Evolutionary conservation across 2,797 vertebrate genomes (phyloP).

Genomic region (Eleutherodactylus coqui): DNA sequence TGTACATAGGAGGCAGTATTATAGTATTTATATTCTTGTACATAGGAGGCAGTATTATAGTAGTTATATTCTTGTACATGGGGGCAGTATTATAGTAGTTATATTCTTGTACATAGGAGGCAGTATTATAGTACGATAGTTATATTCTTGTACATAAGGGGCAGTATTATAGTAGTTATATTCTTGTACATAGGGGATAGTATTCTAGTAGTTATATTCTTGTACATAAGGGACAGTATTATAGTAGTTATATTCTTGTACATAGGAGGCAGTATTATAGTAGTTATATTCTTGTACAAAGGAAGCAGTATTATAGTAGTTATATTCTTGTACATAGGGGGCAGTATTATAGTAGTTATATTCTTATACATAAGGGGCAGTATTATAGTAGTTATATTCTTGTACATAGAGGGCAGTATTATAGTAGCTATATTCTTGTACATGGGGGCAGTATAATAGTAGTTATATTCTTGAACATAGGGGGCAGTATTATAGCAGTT

Average conservation of each 20-base stretch:
- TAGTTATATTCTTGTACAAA: neutral
- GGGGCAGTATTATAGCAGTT: constrained; percentile 4
- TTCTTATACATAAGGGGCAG: neutral
- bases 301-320: neutral
- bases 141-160: neutral
- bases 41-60: constrained; percentile 15
- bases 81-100: neutral
- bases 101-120: neutral
- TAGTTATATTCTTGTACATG: constrained; percentile 3
- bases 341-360: constrained; percentile 23
- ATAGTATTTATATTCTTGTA: constrained; percentile 20
- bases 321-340: constrained; percentile 1
- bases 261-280: constrained; percentile 1
- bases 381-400: constrained; percentile 9
- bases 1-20: neutral
- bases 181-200: neutral
- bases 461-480: constrained; percentile 1
- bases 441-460: neutral
- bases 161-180: constrained; percentile 9
- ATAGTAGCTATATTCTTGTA: constrained; percentile 10
- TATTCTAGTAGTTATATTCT: neutral
- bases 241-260: constrained; percentile 6
- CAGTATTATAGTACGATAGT: constrained; percentile 1
- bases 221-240: neutral
- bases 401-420: neutral